phyloP scores from a whole-genome alignment of 2,113 vertebrate genomes.

The Pomatostomus ruficeps region DNA sequence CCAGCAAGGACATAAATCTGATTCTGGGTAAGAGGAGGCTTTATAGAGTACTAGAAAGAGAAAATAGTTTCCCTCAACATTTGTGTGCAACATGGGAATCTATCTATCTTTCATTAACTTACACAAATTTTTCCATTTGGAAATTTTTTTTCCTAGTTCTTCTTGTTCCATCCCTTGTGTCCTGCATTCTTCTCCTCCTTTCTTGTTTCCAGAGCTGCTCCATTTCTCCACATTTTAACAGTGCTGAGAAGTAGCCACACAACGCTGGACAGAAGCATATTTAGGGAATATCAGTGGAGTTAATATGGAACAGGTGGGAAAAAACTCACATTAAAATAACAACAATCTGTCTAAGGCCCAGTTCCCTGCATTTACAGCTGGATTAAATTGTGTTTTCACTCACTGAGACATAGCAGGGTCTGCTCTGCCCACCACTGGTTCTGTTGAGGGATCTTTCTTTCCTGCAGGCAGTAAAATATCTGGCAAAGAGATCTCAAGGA shows the following conservation, averaged over 20 bases:
- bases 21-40: neutral
- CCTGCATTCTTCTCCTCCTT: neutral
- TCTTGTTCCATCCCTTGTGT: neutral
- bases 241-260: neutral
- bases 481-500: neutral
- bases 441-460: neutral
- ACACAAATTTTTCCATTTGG: neutral
- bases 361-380: neutral
- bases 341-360: neutral
- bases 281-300: neutral
- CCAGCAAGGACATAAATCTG: neutral
- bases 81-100: neutral
- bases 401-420: neutral
- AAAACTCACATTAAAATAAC: neutral
- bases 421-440: neutral
- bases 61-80: neutral
- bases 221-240: neutral
- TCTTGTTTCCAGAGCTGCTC: neutral
- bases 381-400: neutral
- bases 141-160: neutral
- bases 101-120: neutral
- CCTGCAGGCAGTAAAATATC: neutral
- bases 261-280: neutral
- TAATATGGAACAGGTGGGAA: neutral
- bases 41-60: neutral